Conservation (phyloP, 1,140 invertebrate species). For the Drosophila prosaltans region DNA sequence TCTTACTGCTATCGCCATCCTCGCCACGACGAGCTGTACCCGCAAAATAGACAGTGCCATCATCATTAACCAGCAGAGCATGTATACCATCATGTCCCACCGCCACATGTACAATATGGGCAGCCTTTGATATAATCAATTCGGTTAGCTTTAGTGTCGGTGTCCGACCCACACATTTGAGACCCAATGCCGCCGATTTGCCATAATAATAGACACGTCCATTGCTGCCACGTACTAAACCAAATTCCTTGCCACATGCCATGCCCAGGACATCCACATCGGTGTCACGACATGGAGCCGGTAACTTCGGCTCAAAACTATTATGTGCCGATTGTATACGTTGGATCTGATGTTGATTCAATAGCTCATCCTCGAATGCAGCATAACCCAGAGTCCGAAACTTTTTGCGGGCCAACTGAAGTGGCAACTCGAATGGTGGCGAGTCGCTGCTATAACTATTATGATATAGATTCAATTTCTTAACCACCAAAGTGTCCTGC, state of each 20-base stretch:
- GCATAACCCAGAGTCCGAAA: slow-evolving; percentile 90
- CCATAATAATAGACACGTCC: slow-evolving; percentile 92
- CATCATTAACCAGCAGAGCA: slow-evolving; percentile 93
- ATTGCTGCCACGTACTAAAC: slow-evolving; percentile 88
- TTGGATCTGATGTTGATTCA: slow-evolving; percentile 82
- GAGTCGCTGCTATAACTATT: slow-evolving; percentile 72
- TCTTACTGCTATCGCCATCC: slow-evolving; percentile 95
- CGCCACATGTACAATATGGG: slow-evolving; percentile 90
- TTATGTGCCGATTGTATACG: slow-evolving; percentile 81
- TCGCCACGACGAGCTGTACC: slow-evolving; percentile 96
- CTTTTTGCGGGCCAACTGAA: slow-evolving; percentile 92
- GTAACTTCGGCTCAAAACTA: slow-evolving; percentile 79
- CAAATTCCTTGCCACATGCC: slow-evolving; percentile 92
- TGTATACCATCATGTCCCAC: slow-evolving; percentile 97
- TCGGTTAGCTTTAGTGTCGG: slow-evolving; percentile 89
- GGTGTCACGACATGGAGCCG: slow-evolving; percentile 64
- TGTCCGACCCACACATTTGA: slow-evolving; percentile 83
- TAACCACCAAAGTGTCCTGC: slow-evolving; percentile 78
- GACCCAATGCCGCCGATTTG: slow-evolving; percentile 86
- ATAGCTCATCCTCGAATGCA: slow-evolving; percentile 88
- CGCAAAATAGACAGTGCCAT: slow-evolving; percentile 94
- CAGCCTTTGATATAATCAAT: slow-evolving; percentile 89
- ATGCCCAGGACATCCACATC: slow-evolving; percentile 79
- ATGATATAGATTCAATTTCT: slow-evolving; percentile 72
- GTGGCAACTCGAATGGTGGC: slow-evolving; percentile 87